phyloP scores from a whole-genome alignment of 2,888 invertebrate species.

The Agriopis marginaria region DNA sequence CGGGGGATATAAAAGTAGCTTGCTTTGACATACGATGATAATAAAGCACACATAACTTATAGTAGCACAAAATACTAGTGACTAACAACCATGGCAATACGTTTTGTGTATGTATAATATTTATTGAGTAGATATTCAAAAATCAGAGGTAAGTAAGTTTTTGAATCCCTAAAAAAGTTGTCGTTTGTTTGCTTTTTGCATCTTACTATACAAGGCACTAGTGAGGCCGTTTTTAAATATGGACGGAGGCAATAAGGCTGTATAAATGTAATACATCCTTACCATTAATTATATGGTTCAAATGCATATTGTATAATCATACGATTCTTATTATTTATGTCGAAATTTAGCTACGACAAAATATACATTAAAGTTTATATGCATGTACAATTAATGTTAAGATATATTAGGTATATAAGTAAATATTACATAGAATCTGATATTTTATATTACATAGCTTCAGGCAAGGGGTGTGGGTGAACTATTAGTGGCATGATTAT shows the following conservation, averaged over 20 bases:
- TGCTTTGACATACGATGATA: conserved; percentile 5
- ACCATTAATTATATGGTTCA: conserved; percentile 7
- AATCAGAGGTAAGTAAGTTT: conserved; percentile 23
- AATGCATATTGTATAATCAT: conserved; percentile 8
- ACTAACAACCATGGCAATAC: conserved; percentile 77
- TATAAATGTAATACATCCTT: conserved; percentile 30
- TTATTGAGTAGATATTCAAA: conserved; percentile 5
- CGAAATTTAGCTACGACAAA: conserved; percentile 9
- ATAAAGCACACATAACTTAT: conserved; percentile 59
- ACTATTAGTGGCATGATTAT: conserved; percentile 48
- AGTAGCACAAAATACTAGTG: conserved; percentile 73
- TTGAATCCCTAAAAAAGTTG: background rate
- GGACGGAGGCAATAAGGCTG: conserved; percentile 79
- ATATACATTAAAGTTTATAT: conserved; percentile 9
- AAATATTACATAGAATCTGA: conserved; percentile 13
- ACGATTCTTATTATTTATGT: conserved; percentile 1
- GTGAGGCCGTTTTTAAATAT: conserved; percentile 43
- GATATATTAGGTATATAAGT: conserved; percentile 2
- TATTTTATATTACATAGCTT: conserved; percentile 14
- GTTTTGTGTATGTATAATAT: conserved; percentile 18
- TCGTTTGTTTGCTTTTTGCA: background rate
- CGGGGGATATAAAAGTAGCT: background rate
- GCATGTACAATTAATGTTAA: conserved; percentile 14
- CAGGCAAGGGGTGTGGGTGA: conserved; percentile 37
- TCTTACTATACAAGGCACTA: conserved; percentile 29